A percentile compares a stretch with the other conserved stretches of the same genome.
phyloP scores from a whole-genome alignment of 2,797 vertebrate species.

The Tenualosa thibaudeaui region DNA sequence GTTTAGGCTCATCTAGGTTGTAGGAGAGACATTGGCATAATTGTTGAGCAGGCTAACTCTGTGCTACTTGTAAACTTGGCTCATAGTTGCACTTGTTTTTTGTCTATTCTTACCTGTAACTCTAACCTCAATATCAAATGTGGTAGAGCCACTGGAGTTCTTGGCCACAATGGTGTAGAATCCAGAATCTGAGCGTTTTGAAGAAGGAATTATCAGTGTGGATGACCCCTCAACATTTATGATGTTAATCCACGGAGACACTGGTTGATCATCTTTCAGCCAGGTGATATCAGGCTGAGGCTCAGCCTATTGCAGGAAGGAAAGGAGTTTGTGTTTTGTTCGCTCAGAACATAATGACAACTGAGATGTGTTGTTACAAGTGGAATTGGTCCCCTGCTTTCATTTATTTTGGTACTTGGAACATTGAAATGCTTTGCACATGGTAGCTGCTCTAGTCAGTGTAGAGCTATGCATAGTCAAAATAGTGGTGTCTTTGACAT shows the following conservation, averaged over 20 bases:
- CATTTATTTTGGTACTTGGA: neutral
- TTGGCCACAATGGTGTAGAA: conserved; percentile 78
- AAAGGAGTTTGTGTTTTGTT: neutral
- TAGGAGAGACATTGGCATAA: neutral
- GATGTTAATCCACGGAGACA: conserved; percentile 68
- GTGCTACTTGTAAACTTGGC: neutral
- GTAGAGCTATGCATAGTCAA: neutral
- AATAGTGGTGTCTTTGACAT: neutral
- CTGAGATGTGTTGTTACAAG: neutral
- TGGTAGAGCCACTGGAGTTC: conserved; percentile 70
- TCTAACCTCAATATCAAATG: conserved; percentile 77
- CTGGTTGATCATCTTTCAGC: conserved; percentile 79
- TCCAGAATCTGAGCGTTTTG: conserved; percentile 76
- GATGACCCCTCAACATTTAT: conserved; percentile 71
- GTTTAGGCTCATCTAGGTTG: conserved; percentile 77
- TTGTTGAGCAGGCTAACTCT: neutral
- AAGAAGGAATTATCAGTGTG: conserved; percentile 79
- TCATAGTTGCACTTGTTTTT: neutral
- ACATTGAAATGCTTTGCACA: neutral
- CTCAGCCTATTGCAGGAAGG: conserved; percentile 68
- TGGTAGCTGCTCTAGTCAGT: neutral
- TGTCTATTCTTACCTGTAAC: conserved; percentile 75
- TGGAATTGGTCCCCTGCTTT: neutral
- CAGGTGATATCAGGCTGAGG: conserved; percentile 81
- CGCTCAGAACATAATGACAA: neutral